Base-by-base conservation (phyloP, 1,140 invertebrate genomes). In the Magallana angulata region DNA sequence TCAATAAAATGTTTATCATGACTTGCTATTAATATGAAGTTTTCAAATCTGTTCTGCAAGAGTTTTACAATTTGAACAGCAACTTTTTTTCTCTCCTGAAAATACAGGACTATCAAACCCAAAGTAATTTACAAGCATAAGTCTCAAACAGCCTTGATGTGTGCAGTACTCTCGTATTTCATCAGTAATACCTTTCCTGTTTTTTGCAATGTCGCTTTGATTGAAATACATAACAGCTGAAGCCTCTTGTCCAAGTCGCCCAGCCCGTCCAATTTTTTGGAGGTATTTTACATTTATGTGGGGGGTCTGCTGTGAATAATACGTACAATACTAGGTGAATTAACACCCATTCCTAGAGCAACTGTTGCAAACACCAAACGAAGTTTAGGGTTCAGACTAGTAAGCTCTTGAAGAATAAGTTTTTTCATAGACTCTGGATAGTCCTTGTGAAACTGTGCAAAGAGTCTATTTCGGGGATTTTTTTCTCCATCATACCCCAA, bases 311-410 rank as follows among this genome's bases (percentile, higher is more conserved):
- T 85, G 60, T 90, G 91, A 71, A 91, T 88, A 1, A 91, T 85
- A 6, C 86, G 82, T 7, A 24, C 7, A 58, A 90, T 81, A 60
- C n/a, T 36, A 56, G 88, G 87, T 14, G 89, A 80, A 90, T 91
- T 89, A 14, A 89, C 71, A 18, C 84, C 86, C 89, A 91, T 91
- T 7, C 91, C 91, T 5, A 90, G 71, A 36, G 91, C 91, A 6
- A 91, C 89, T 57, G 88, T 91, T 64, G 89, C 89, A 11, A 89
- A 82, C 48, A 91, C 87, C 14, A 90, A 80, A 6, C 91, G 36
- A 7, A 91, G 12, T 86, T 84, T 88, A 9, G 88, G 89, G 16
- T 84, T 81, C 36, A 82, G 48, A 84, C 87, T 90, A n/a, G 30
- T 5, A 14, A 90, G 81, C 24, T 91, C 89, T 30, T 36, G 24